Conservation (phyloP, 2,113 vertebrate genomes). For the Epinephelus cyanopodus region DNA sequence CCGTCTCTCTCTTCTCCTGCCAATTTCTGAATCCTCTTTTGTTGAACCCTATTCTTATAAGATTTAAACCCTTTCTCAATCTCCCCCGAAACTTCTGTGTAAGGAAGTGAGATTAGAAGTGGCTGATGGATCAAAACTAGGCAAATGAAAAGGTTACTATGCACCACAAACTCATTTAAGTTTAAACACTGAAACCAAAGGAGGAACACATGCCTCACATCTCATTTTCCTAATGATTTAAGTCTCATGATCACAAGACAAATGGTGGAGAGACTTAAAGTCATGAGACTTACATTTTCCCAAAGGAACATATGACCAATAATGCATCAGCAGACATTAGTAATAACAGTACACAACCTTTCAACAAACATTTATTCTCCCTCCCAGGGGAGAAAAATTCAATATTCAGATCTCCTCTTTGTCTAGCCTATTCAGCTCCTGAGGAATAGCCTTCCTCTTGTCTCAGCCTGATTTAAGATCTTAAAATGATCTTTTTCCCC, state of each 20-base stretch:
- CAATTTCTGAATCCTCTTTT: not conserved
- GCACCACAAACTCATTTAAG: not conserved
- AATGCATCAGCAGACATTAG: not conserved
- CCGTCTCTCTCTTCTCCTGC: no score
- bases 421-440: no score
- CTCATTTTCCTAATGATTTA: not conserved
- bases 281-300: not conserved
- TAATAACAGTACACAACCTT: not conserved
- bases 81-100: not conserved
- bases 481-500: no score
- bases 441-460: no score
- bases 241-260: not conserved
- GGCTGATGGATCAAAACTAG: not conserved
- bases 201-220: not conserved
- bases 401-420: no score
- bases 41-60: not conserved
- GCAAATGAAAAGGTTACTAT: not conserved
- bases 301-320: slow-evolving; percentile 17
- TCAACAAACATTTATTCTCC: not conserved
- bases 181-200: not conserved
- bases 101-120: not conserved
- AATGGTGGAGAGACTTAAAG: not conserved
- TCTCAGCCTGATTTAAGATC: no score
- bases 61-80: not conserved
- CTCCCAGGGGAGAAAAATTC: no score